A percentile compares a stretch with the other conserved stretches of the same genome.
Evolutionary conservation across 2,888 invertebrate genomes (phyloP).

Genomic region (Thymelicus acteon): DNA sequence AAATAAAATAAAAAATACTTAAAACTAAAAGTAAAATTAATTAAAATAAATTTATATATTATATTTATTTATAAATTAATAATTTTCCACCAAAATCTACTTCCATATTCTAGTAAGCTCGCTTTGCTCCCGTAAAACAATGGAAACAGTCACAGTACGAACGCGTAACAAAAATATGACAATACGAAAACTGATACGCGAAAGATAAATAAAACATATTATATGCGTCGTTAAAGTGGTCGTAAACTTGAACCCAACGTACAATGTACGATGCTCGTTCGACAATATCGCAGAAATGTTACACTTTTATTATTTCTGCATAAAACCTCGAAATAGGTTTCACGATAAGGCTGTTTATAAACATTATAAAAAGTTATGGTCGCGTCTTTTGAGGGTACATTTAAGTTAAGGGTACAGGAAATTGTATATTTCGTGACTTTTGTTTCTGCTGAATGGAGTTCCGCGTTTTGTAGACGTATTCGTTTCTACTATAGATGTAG

Average conservation of each 20-base stretch:
- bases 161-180: slow-evolving; percentile 32
- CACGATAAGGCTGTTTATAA: slow-evolving; percentile 40
- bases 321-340: slow-evolving; percentile 39
- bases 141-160: slow-evolving; percentile 15
- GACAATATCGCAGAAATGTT: slow-evolving; percentile 56
- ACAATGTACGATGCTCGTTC: slow-evolving; percentile 56
- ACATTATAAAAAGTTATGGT: slow-evolving; percentile 38
- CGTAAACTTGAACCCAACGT: slow-evolving; percentile 54
- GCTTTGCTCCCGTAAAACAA: background rate
- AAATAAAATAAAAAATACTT: too few species aligned
- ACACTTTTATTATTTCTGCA: slow-evolving; percentile 51
- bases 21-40: too few species aligned
- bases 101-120: too few species aligned
- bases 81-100: too few species aligned
- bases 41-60: too few species aligned
- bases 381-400: slow-evolving; percentile 18
- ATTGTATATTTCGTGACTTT: slow-evolving; percentile 9
- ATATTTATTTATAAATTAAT: too few species aligned
- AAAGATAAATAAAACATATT: slow-evolving; percentile 61
- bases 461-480: too few species aligned
- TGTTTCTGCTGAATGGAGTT: background rate
- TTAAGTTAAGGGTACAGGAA: slow-evolving; percentile 25
- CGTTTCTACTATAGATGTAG: too few species aligned
- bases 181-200: slow-evolving; percentile 52
- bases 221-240: slow-evolving; percentile 55